Conservation (phyloP, 2,797 vertebrate species). For the Thalassophryne amazonica region DNA sequence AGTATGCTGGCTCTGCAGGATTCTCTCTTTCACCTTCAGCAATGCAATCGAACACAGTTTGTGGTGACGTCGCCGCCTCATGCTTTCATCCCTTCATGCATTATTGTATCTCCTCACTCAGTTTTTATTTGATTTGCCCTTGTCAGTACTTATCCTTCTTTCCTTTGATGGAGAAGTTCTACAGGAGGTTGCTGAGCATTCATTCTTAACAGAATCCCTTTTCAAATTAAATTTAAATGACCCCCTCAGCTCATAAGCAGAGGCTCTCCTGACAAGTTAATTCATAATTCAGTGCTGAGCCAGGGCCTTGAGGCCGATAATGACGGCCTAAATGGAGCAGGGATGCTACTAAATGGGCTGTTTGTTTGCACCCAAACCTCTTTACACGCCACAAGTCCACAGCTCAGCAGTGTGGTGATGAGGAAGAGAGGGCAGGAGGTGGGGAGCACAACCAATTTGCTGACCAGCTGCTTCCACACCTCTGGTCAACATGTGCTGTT, state of each 20-base stretch:
- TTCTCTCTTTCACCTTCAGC: no score
- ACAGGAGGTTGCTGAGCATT: slow-evolving; percentile 75
- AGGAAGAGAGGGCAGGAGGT: slow-evolving; percentile 36
- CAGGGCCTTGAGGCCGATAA: slow-evolving; percentile 70
- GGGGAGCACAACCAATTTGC: slow-evolving; percentile 45
- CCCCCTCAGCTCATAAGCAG: slow-evolving; percentile 78
- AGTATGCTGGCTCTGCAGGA: no score
- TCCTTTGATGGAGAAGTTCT: slow-evolving; percentile 61
- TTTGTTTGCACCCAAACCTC: slow-evolving; percentile 76
- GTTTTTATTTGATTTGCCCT: slow-evolving; percentile 58
- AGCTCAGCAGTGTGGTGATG: slow-evolving; percentile 70
- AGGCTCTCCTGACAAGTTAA: slow-evolving; percentile 78
- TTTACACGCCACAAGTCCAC: slow-evolving; percentile 77
- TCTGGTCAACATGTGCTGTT: slow-evolving; percentile 4
- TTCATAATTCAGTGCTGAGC: slow-evolving; percentile 83
- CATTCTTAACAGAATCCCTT: slow-evolving; percentile 80
- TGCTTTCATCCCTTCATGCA: slow-evolving; percentile 28
- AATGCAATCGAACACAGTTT: slow-evolving; percentile 23
- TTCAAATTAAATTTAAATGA: slow-evolving; percentile 85
- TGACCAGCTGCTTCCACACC: slow-evolving; percentile 57
- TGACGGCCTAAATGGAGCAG: slow-evolving; percentile 71
- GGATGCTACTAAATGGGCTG: slow-evolving; percentile 78
- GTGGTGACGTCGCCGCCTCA: slow-evolving; percentile 34
- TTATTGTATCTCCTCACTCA: slow-evolving; percentile 34
- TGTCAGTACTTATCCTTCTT: slow-evolving; percentile 52